phyloP scores from a whole-genome alignment of 2,797 vertebrate species.

The Linurgus olivaceus region DNA sequence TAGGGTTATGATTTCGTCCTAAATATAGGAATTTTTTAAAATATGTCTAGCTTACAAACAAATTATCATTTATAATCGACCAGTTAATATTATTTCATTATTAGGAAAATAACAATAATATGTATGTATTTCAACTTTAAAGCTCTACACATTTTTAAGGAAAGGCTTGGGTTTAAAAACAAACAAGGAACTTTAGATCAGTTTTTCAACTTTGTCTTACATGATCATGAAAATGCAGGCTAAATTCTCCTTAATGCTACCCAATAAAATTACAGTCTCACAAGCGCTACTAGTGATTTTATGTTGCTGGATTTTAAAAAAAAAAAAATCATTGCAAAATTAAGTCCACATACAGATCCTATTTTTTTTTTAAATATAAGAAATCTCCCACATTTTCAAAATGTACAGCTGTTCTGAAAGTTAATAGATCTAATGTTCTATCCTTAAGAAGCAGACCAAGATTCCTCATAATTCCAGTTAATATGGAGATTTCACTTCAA shows the following conservation, averaged over 20 bases:
- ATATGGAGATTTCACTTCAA: not conserved
- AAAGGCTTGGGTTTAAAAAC: not conserved
- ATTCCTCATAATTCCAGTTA: not conserved
- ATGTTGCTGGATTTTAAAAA: not conserved
- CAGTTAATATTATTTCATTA: not conserved
- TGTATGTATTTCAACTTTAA: not conserved
- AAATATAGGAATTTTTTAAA: not conserved
- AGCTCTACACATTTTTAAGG: not conserved
- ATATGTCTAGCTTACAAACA: not conserved
- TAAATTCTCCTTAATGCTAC: not conserved
- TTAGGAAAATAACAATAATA: not conserved
- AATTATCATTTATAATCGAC: not conserved
- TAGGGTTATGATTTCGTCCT: not conserved
- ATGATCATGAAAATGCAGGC: not conserved
- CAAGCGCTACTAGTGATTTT: not conserved
- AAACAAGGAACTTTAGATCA: not conserved
- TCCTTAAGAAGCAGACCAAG: not conserved
- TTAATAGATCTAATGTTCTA: not conserved
- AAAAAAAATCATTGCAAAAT: not conserved
- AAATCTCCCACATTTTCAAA: not conserved
- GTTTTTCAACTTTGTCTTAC: not conserved
- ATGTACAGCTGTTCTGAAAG: not conserved
- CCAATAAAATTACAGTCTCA: not conserved
- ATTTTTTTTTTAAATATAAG: not conserved
- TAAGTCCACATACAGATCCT: not conserved